Evolutionary conservation across 1,140 invertebrate genomes (phyloP), one percentile per base, ranked within the genome.

Genomic region (Temnothorax longispinosus): DNA sequence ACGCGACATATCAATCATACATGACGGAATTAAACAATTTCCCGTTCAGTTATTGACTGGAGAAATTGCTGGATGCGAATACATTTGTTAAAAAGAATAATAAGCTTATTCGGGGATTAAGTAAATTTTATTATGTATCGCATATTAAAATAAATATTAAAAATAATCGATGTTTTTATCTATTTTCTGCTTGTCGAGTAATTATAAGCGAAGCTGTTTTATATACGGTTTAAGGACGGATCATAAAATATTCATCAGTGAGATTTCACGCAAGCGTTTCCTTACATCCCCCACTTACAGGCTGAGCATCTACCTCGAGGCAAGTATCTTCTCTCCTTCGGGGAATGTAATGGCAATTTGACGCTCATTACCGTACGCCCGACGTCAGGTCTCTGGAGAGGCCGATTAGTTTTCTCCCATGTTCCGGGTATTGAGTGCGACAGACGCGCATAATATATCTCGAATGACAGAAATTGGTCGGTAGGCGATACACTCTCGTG

Each of bases 331-430:
- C n/a, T 11, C n/a, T 41, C 35, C 77, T 56, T 13, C 18, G 11
- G 41, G 32, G 41, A 74, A 10, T 44, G 44, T 58, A 77, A 47
- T 62, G 21, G 89, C 78, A 85, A 89, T 87, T 80, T 56, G 89
- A 90, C 47, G 78, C 88, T 89, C 88, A 76, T 89, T 87, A 90
- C 41, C 47, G 10, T n/a, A 56, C 32, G 78, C 74, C 69, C 56
- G 77, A 87, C 41, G 74, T 80, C n/a, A 21, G 32, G 38, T 89
- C 88, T 76, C 85, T 5, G 21, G 85, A 21, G 88, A 11, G 41
- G 10, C 32, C 47, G 80, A 84, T 84, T 87, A 72, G 69, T 56
- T 89, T 87, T 54, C 56, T 13, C 38, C 27, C n/a, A 8, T 21
- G 47, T 69, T 11, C 21, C 11, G 15, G 13, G 32, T 11, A 76